Conservation (phyloP, 2,888 invertebrate species). For the Oscheius onirici region DNA sequence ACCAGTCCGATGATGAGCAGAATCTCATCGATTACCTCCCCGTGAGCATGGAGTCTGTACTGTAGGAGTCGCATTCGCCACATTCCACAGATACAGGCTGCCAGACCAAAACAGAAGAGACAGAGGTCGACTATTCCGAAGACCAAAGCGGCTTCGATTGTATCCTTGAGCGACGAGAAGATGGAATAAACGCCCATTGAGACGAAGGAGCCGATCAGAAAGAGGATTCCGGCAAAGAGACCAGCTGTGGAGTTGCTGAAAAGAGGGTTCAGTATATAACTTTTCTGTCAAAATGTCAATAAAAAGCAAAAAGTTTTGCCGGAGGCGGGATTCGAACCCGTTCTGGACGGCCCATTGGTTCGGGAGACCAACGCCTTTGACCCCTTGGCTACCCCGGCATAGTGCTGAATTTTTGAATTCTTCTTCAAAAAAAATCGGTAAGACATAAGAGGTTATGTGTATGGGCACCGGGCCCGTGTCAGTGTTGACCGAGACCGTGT, state of each 20-base stretch:
- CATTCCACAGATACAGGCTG: constrained; percentile 62
- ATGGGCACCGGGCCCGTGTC: no score
- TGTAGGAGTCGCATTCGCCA: constrained; percentile 68
- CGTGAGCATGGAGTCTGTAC: constrained; percentile 61
- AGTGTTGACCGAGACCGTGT: no score
- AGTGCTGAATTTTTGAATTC: not conserved
- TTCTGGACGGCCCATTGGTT: not conserved
- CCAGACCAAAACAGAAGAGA: constrained; percentile 62
- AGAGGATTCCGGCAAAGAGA: constrained; percentile 67
- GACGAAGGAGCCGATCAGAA: constrained; percentile 65
- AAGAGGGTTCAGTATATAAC: no score
- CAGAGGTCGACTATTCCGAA: constrained; percentile 65
- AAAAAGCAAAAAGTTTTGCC: not conserved
- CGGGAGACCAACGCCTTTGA: constrained; percentile 1
- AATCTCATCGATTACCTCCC: constrained; percentile 69
- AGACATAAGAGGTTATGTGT: not conserved
- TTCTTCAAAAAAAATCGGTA: not conserved
- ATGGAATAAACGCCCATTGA: constrained; percentile 68
- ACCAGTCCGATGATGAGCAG: constrained; percentile 66
- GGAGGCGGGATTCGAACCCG: constrained; percentile 1
- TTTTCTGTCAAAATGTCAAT: no score
- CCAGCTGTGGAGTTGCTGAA: constrained; percentile 67
- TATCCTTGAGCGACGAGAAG: constrained; percentile 57
- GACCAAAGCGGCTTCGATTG: constrained; percentile 58
- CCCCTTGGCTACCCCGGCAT: constrained; percentile 5